Evolutionary conservation across 2,888 invertebrate species (phyloP), one percentile per base, ranked within the genome.

Genomic region (Miltochrista miniata): DNA sequence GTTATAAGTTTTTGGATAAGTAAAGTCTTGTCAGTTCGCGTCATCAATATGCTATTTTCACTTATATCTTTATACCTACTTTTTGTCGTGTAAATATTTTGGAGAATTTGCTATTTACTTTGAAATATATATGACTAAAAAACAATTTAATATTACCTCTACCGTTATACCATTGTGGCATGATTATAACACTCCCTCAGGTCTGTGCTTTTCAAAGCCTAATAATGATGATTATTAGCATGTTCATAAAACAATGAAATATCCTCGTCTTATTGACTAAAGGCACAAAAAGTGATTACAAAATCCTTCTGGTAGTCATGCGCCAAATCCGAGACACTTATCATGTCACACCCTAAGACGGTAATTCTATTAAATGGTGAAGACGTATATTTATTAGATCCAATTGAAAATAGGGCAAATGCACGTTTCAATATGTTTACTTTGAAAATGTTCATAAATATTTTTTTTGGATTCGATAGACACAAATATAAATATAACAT

Each of bases 371-470:
- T 64, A 64, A 56, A 51, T 59, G 29, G 15, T n/a, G 44, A 63
- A 66, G 64, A 64, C 64, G 63, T 51, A 64, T 48, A 54, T 45
- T 57, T 49, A 68, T 64, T 60, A 58, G 61, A 64, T 67, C 47
- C 57, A 60, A 64, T 64, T 60, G 61, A 47, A 67, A 64, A 54
- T 64, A 36, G 50, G 40, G 37, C 44, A 47, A 52, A 64, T 52
- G 54, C 48, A 53, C 54, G 61, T 57, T 67, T 68, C 54, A 61
- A 64, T 64, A 55, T n/a, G n/a, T n/a, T n/a, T 60, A 50, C 64
- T 38, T 37, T 39, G 54, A 45, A 46, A 55, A 44, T 52, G 43
- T 50, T 54, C 51, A 44, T 36, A 54, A 54, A 50, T 38, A 46
- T 48, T 53, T 40, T 39, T 37, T 11, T n/a, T n/a, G n/a, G 39